Conservation (phyloP, 1,140 invertebrate species). For the Neelides sp. region DNA sequence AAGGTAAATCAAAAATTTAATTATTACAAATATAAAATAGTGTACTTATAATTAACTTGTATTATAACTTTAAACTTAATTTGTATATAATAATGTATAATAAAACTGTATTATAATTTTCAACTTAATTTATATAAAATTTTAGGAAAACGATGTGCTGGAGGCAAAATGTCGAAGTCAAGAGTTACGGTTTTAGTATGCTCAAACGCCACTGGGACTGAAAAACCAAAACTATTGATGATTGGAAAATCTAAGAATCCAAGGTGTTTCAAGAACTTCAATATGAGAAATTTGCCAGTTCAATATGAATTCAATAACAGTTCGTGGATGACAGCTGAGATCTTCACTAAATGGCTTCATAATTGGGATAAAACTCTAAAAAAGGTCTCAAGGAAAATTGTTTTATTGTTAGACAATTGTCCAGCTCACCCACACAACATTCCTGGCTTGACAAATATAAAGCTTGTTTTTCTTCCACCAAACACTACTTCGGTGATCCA, state of each 20-base stretch:
- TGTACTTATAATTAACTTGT: too few species aligned
- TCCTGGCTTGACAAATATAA: constrained; percentile 34
- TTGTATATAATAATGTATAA: too few species aligned
- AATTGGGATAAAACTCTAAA: constrained; percentile 3
- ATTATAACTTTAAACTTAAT: too few species aligned
- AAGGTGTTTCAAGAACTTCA: constrained; percentile 37
- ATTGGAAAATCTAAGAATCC: constrained; percentile 40
- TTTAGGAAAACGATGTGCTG: constrained; percentile 35
- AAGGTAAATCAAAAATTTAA: constrained; percentile 31
- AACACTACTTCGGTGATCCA: constrained; percentile 39
- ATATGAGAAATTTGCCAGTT: constrained; percentile 34
- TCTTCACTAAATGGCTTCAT: constrained; percentile 22
- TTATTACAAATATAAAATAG: too few species aligned
- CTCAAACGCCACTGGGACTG: constrained; percentile 36
- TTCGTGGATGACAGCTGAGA: constrained; percentile 39
- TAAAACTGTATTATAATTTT: too few species aligned
- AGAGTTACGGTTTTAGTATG: constrained; percentile 38
- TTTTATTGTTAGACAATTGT: constrained; percentile 41
- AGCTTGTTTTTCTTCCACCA: constrained; percentile 36
- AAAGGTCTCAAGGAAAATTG: constrained; percentile 35
- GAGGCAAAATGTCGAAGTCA: constrained; percentile 39
- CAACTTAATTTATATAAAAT: too few species aligned
- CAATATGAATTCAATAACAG: constrained; percentile 37
- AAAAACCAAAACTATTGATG: constrained; percentile 38
- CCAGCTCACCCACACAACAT: constrained; percentile 33